Evolutionary conservation across 2,888 invertebrate genomes (phyloP).

Genomic region (Ashinkailepas kermadecensis): DNA sequence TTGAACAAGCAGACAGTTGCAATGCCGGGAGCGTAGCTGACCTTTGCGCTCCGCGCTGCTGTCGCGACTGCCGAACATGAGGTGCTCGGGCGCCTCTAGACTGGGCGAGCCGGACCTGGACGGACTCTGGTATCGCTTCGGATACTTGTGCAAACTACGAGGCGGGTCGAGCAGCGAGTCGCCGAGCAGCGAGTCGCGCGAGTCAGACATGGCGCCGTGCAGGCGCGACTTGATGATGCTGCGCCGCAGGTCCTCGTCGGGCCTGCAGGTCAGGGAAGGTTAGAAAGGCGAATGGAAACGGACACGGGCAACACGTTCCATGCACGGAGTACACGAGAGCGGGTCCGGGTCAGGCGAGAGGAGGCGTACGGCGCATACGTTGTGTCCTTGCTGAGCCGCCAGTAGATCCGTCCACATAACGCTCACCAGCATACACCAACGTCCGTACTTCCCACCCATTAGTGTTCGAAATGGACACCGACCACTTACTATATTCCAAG

Average conservation of each 20-base stretch:
- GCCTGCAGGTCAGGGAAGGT: neutral
- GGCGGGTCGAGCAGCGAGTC: slow-evolving; percentile 44
- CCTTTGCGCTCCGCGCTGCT: slow-evolving; percentile 11
- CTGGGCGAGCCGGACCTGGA: slow-evolving; percentile 39
- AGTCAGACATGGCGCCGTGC: slow-evolving; percentile 34
- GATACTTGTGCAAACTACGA: slow-evolving; percentile 37
- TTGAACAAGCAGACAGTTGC: no score
- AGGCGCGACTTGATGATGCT: slow-evolving; percentile 33
- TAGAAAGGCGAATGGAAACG: no score
- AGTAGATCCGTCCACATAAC: no score
- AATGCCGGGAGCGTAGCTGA: neutral
- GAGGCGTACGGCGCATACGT: no score
- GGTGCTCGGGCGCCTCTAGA: slow-evolving; percentile 40
- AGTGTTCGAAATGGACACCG: no score
- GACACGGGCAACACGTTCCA: neutral
- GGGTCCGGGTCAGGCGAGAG: no score
- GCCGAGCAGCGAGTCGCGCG: slow-evolving; percentile 43
- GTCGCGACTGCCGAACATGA: slow-evolving; percentile 30
- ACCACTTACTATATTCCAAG: no score
- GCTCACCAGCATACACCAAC: no score
- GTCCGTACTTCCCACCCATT: no score
- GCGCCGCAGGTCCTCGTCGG: slow-evolving; percentile 31
- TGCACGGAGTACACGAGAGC: no score
- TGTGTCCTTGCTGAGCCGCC: no score
- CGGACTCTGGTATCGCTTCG: slow-evolving; percentile 40